These are phyloP conservation scores for Polyodon spathula DNA, from an alignment of 2,113 vertebrate genomes.

Conservation along the genomic window DNA sequence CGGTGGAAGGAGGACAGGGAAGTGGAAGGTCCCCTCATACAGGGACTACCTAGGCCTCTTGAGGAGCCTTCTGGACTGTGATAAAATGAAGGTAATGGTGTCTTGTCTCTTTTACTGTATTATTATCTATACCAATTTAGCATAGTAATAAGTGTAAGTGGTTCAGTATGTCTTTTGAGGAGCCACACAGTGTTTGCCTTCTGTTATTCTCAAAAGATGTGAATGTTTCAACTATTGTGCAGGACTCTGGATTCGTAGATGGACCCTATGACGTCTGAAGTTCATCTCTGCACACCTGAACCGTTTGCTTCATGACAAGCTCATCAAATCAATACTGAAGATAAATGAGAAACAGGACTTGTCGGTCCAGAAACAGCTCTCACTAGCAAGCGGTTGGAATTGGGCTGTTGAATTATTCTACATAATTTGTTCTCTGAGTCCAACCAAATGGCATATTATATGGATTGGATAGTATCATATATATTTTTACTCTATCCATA, in stretches of 20 bases:
- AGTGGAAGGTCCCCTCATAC: slow-evolving; percentile 71
- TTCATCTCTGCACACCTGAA: slow-evolving; percentile 66
- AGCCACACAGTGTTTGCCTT: background rate
- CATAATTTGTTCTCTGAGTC: background rate
- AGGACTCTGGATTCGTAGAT: slow-evolving; percentile 77
- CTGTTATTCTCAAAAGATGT: background rate
- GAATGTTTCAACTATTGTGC: slow-evolving; percentile 15
- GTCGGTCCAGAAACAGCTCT: slow-evolving; percentile 71
- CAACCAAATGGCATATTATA: too few relatives aligned
- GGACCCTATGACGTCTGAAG: slow-evolving; percentile 62
- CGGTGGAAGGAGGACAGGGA: slow-evolving; percentile 37
- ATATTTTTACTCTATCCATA: too few relatives aligned
- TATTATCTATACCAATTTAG: too few relatives aligned
- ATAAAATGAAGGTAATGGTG: slow-evolving; percentile 76
- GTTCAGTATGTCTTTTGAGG: too few relatives aligned
- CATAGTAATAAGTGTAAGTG: too few relatives aligned
- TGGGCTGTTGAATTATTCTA: background rate
- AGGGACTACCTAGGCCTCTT: slow-evolving; percentile 81
- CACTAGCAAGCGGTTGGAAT: slow-evolving; percentile 61
- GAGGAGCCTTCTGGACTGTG: slow-evolving; percentile 73
- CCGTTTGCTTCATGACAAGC: slow-evolving; percentile 77
- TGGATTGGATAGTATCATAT: too few relatives aligned
- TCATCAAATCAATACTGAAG: slow-evolving; percentile 82
- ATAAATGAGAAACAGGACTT: slow-evolving; percentile 87
- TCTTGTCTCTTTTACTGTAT: slow-evolving; percentile 14